Base-by-base conservation (phyloP, 2,888 invertebrate species). In the Sminthurinus aureus region DNA sequence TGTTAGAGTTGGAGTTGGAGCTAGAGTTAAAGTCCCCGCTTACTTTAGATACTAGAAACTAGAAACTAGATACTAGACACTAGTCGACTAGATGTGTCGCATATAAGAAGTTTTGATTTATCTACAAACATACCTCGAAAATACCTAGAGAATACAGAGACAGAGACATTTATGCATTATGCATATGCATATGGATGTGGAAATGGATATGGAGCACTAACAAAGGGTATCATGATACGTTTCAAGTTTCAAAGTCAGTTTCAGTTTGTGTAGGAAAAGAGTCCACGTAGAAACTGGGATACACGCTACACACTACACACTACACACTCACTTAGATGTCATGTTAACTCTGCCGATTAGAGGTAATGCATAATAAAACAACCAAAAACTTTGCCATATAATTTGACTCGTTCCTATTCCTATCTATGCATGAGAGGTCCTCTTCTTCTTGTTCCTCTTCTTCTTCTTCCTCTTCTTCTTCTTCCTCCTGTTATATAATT, bases 181-280 rank as follows among this genome's bases (percentile, higher is more conserved):
- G 38, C 6, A 38, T 1, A 38, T 38, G 38, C 6, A 38, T 38
- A 38, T 38, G 6, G 38, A 38, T 38, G 38, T 38, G 6, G 38
- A 38, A 4, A 38, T 38, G 38, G 38, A 38, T 38, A 38, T 38
- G 38, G 38, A 38, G 38, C 38, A 38, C 38, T 38, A 20, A n/a
- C 69, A 12, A 11, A 69, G 69, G 24, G 69, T 22, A 69, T n/a
- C 15, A 66, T 15, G 69, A 12, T 24, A 58, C 20, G 77, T 64
- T 77, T 77, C 77, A 77, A 77, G 77, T 77, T 77, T 77, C 77
- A 77, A 77, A 77, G 77, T 77, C 77, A 24, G 24, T 69, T 69
- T 69, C 15, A 58, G 58, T 58, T 58, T 24, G 20, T 20, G 66
- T 18, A 58, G 58, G 0, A 18, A 58, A 18, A 13, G 69, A 69